Evolutionary conservation across 2,888 invertebrate genomes (phyloP).

Genomic region (Tetranychus piercei): DNA sequence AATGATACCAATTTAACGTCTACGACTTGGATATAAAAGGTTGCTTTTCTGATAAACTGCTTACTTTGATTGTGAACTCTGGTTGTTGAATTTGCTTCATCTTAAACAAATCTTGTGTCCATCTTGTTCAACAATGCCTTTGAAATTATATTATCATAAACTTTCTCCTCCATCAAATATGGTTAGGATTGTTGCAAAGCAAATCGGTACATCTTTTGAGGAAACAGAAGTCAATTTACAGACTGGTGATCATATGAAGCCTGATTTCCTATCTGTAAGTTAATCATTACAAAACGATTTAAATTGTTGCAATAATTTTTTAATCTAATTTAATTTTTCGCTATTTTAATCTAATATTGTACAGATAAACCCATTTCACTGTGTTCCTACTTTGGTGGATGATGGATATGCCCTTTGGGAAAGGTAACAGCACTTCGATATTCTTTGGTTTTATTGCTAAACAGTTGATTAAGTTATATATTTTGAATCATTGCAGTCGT

Average conservation of each 20-base stretch:
- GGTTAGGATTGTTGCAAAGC: neutral
- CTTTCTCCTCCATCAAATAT: neutral
- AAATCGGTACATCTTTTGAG: neutral
- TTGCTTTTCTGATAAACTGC: no score
- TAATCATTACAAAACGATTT: no score
- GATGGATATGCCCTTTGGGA: slow-evolving; percentile 5
- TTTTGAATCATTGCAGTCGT: neutral
- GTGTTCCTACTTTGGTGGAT: slow-evolving; percentile 8
- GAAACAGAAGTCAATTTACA: neutral
- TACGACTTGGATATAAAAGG: no score
- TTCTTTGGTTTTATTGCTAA: neutral
- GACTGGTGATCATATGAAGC: neutral
- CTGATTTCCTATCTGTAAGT: neutral
- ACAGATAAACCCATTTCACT: slow-evolving; percentile 1
- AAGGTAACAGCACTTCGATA: neutral
- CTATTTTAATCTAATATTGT: neutral
- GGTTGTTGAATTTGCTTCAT: no score
- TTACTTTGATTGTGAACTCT: no score
- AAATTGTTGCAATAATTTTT: neutral
- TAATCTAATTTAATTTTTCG: no score
- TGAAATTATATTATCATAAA: neutral
- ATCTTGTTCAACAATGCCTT: neutral
- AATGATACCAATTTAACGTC: no score
- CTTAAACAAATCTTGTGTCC: no score
- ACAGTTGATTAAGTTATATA: no score